A percentile compares a stretch with the other conserved stretches of the same genome.
phyloP scores from a whole-genome alignment of 2,797 vertebrate species.

The Epinephelus coioides region DNA sequence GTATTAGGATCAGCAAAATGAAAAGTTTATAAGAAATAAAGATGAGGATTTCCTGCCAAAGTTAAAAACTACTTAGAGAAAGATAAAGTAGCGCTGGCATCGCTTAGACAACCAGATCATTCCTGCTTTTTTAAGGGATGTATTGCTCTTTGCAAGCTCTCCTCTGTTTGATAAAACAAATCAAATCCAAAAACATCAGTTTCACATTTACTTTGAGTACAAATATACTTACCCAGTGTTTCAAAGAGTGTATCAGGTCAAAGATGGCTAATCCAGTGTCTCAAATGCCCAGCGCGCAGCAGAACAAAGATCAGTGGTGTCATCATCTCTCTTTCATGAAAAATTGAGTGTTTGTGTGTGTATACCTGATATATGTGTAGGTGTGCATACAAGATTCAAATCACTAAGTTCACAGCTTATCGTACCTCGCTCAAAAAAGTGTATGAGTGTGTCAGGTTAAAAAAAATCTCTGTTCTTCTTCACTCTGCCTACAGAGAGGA shows the following conservation, averaged over 20 bases:
- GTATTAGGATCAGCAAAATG: background rate
- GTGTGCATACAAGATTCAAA: slow-evolving; percentile 5
- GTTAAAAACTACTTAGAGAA: no score
- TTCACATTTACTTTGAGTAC: background rate
- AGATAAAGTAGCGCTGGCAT: no score
- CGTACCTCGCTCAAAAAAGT: background rate
- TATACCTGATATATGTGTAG: background rate
- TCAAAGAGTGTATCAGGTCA: background rate
- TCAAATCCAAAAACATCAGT: slow-evolving; percentile 1
- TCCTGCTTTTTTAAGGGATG: background rate
- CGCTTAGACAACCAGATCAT: background rate
- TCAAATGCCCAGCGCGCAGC: no score
- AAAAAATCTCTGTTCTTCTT: no score
- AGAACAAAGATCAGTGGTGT: background rate
- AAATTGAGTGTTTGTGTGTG: background rate
- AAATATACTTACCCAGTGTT: background rate
- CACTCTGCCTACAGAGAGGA: background rate
- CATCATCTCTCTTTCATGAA: background rate
- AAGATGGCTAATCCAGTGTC: background rate
- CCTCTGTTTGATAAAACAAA: background rate
- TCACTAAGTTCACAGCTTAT: background rate
- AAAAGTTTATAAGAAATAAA: background rate
- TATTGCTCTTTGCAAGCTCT: background rate
- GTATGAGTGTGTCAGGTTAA: background rate
- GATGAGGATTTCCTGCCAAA: background rate